phyloP scores from a whole-genome alignment of 2,888 invertebrate species.

The Loripinus fragilis region DNA sequence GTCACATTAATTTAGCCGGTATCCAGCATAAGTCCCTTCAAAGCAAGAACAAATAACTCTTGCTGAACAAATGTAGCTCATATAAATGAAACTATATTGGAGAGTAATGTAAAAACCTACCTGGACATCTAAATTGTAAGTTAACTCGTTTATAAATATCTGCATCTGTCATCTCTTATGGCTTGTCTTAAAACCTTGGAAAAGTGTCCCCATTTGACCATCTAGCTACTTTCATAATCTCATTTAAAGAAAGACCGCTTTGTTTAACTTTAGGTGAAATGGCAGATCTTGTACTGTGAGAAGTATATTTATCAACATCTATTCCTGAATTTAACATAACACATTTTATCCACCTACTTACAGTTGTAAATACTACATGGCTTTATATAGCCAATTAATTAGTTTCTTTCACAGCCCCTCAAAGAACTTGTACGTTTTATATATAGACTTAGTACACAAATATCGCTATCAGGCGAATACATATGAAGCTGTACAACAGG shows the following conservation, averaged over 20 bases:
- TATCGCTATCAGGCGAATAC: neutral
- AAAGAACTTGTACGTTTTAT: neutral
- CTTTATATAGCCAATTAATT: slow-evolving; percentile 9
- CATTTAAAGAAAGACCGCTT: neutral
- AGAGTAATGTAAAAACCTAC: too few relatives aligned
- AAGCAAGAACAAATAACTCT: too few relatives aligned
- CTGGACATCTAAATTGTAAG: too few relatives aligned
- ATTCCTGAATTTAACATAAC: neutral
- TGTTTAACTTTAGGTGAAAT: neutral
- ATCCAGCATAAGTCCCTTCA: too few relatives aligned
- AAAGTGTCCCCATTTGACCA: neutral
- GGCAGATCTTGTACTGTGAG: neutral
- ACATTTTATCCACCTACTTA: slow-evolving; percentile 18
- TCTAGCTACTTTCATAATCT: neutral
- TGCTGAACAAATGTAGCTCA: too few relatives aligned
- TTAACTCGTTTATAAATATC: too few relatives aligned
- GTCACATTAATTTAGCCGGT: too few relatives aligned
- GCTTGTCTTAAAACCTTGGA: neutral
- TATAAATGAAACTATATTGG: too few relatives aligned
- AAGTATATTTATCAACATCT: neutral
- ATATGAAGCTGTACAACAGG: neutral
- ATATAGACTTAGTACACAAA: slow-evolving; percentile 17
- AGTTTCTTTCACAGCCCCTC: neutral
- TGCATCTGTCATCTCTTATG: too few relatives aligned
- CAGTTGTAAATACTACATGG: slow-evolving; percentile 26